phyloP scores from a whole-genome alignment of 2,888 invertebrate genomes.

The Magallana nippona region DNA sequence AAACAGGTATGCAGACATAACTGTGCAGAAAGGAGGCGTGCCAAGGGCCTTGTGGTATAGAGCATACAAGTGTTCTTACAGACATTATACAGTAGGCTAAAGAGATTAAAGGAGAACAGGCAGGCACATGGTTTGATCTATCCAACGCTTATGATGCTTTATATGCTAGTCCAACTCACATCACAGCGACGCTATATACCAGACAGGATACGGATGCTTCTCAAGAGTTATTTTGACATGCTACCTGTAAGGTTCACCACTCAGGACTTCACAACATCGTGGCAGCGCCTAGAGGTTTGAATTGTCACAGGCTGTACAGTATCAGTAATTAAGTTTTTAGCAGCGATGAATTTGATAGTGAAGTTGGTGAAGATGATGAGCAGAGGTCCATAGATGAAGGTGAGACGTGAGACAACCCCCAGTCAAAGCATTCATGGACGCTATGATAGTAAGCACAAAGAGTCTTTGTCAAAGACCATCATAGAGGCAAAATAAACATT shows the following conservation, averaged over 20 bases:
- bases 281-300: slow-evolving; percentile 50
- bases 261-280: slow-evolving; percentile 47
- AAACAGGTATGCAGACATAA: not conserved
- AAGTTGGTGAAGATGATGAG: slow-evolving; percentile 46
- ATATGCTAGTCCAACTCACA: slow-evolving; percentile 48
- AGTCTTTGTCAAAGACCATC: slow-evolving; percentile 1
- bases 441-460: slow-evolving; percentile 37
- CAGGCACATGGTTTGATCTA: slow-evolving; percentile 47
- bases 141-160: slow-evolving; percentile 52
- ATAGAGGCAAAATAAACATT: slow-evolving; percentile 40
- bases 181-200: slow-evolving; percentile 42
- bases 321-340: slow-evolving; percentile 47
- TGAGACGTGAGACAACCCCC: slow-evolving; percentile 42
- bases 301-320: slow-evolving; percentile 54
- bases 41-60: not conserved
- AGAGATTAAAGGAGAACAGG: slow-evolving; percentile 46
- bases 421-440: slow-evolving; percentile 42
- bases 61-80: slow-evolving; percentile 35
- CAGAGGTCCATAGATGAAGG: slow-evolving; percentile 46
- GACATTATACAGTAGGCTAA: slow-evolving; percentile 29
- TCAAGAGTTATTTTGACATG: slow-evolving; percentile 45
- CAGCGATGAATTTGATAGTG: slow-evolving; percentile 47
- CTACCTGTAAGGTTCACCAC: slow-evolving; percentile 47
- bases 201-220: slow-evolving; percentile 36
- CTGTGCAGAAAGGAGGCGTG: not conserved